Conservation (phyloP, 2,113 vertebrate genomes). For the Antechinus flavipes region DNA sequence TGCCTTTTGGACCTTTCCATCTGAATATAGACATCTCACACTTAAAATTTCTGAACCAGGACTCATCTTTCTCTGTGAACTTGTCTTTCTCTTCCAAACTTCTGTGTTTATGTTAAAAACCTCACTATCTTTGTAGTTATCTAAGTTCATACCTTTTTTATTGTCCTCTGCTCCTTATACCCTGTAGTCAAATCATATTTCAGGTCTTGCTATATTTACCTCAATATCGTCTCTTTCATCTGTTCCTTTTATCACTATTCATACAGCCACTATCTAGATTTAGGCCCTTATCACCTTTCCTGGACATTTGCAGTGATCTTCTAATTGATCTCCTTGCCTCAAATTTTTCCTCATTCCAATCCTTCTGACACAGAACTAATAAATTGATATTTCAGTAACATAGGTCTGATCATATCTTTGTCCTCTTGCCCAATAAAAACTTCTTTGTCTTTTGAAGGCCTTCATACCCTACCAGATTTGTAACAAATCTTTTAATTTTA, state of each 20-base stretch:
- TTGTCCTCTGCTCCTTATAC: not conserved
- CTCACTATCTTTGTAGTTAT: not conserved
- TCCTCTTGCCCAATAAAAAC: not conserved
- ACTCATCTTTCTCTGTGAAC: not conserved
- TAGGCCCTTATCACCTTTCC: not conserved
- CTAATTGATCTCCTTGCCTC: not conserved
- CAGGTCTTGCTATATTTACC: not conserved
- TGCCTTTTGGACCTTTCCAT: not conserved
- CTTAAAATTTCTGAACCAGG: not conserved
- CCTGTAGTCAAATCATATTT: not conserved
- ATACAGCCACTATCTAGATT: not conserved
- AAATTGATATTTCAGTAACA: not conserved
- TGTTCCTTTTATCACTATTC: not conserved
- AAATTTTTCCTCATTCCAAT: not conserved
- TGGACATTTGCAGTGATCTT: not conserved
- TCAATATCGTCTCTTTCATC: not conserved
- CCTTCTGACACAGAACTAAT: not conserved
- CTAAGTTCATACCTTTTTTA: not conserved
- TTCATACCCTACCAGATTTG: not conserved
- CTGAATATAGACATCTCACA: not conserved
- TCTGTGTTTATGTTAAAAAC: not conserved
- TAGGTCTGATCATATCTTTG: not conserved
- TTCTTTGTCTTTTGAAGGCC: not conserved
- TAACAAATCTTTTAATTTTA: not conserved
- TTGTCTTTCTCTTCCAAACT: not conserved